These are phyloP conservation scores for Linnaemya tessellans DNA, from an alignment of 2,888 invertebrate genomes.

Conservation along the genomic window DNA sequence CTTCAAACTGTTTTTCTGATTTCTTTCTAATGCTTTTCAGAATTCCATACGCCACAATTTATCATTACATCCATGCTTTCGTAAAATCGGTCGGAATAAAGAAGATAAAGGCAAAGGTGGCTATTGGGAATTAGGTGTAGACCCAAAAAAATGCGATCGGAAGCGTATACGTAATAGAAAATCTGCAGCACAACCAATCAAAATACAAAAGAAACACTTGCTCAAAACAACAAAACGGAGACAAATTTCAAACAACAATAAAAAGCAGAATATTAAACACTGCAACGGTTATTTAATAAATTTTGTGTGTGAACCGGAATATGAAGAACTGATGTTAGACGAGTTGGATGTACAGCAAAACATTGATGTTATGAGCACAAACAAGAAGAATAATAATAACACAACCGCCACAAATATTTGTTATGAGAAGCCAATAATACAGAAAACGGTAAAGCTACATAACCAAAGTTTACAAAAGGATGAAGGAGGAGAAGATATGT, in stretches of 20 bases:
- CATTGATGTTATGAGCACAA: conserved; percentile 65
- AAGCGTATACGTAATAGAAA: conserved; percentile 81
- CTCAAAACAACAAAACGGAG: conserved; percentile 37
- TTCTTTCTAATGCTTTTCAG: conserved; percentile 72
- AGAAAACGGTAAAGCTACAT: neutral
- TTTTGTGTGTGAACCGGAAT: neutral
- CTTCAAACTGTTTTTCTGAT: neutral
- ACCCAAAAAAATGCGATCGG: conserved; percentile 81
- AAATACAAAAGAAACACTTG: conserved; percentile 45
- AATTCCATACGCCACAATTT: conserved; percentile 83
- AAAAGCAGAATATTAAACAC: conserved; percentile 7
- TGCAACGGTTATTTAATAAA: neutral
- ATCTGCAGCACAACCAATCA: conserved; percentile 39
- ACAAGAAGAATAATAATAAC: neutral
- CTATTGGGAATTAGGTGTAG: conserved; percentile 83
- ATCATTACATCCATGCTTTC: conserved; percentile 82
- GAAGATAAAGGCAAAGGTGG: conserved; percentile 83
- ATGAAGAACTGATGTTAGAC: conserved; percentile 67
- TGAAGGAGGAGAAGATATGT: neutral
- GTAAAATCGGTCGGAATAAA: conserved; percentile 81
- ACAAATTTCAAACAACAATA: neutral
- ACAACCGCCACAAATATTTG: neutral
- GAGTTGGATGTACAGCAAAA: conserved; percentile 73
- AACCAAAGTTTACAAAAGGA: neutral
- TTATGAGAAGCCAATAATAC: conserved; percentile 6